Percentiles rank a stretch among this genome's conserved stretches.
These are phyloP conservation scores for Protomyctophum bolini DNA, from an alignment of 2,113 vertebrate species.

Conservation along the genomic window DNA sequence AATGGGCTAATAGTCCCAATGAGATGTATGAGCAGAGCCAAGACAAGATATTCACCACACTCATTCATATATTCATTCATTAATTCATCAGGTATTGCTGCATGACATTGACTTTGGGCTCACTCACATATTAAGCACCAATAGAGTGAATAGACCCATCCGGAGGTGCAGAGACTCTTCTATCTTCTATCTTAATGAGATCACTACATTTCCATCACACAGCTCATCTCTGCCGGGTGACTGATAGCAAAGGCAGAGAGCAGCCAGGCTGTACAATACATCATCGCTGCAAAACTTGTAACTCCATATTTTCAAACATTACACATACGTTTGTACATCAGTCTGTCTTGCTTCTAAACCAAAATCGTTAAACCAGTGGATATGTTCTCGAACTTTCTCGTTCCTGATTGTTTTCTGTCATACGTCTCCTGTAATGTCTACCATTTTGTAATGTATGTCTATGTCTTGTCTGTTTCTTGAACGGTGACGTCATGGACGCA, in stretches of 20 bases:
- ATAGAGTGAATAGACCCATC: slow-evolving; percentile 19
- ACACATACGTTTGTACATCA: too few relatives aligned
- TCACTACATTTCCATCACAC: slow-evolving; percentile 54
- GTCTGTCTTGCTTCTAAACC: too few relatives aligned
- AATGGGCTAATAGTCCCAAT: slow-evolving; percentile 3
- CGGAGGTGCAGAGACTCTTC: slow-evolving; percentile 40
- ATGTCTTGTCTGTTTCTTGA: too few relatives aligned
- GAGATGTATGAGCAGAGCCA: slow-evolving; percentile 23
- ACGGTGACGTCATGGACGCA: too few relatives aligned
- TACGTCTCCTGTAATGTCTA: too few relatives aligned
- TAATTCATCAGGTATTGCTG: slow-evolving; percentile 36
- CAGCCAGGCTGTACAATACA: slow-evolving; percentile 9
- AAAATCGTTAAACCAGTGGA: too few relatives aligned
- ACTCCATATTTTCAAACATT: too few relatives aligned
- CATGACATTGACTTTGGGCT: slow-evolving; percentile 31
- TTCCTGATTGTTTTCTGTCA: too few relatives aligned
- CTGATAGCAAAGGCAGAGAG: slow-evolving; percentile 41
- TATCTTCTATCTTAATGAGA: slow-evolving; percentile 49
- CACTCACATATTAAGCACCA: neutral
- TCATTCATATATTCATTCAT: slow-evolving; percentile 21
- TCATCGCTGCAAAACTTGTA: too few relatives aligned
- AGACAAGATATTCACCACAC: neutral
- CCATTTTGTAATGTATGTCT: too few relatives aligned
- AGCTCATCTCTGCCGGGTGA: slow-evolving; percentile 56
- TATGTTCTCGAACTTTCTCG: too few relatives aligned